Evolutionary conservation across 2,888 invertebrate species (phyloP).

Genomic region (Cantharis lateralis): DNA sequence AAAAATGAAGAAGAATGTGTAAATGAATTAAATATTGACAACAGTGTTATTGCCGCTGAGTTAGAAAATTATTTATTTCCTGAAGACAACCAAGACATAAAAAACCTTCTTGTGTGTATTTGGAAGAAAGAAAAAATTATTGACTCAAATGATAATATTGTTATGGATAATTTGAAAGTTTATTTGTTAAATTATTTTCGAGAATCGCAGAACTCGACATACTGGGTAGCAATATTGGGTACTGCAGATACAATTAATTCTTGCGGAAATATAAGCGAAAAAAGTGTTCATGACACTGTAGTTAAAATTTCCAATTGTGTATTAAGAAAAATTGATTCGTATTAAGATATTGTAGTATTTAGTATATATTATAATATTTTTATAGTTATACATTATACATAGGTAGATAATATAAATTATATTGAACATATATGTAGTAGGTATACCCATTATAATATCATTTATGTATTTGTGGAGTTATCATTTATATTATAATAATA

Average conservation of each 20-base stretch:
- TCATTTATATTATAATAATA: too few relatives aligned
- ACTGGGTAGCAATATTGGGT: conserved; percentile 6
- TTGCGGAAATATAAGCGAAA: conserved; percentile 6
- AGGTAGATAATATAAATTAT: too few relatives aligned
- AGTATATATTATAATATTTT: not conserved
- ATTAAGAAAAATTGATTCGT: conserved; percentile 11
- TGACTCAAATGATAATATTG: conserved; percentile 3
- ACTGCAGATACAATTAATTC: conserved; percentile 9
- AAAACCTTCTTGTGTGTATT: conserved; percentile 7
- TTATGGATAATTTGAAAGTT: conserved; percentile 4
- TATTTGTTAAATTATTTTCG: conserved; percentile 12
- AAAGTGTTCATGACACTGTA: not conserved
- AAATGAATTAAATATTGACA: conserved; percentile 3
- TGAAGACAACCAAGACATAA: conserved; percentile 11
- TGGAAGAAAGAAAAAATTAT: conserved; percentile 21
- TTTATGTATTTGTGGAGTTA: not conserved
- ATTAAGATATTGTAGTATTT: not conserved
- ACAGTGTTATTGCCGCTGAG: not conserved
- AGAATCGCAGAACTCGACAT: not conserved
- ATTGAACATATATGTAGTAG: too few relatives aligned
- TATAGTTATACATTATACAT: too few relatives aligned
- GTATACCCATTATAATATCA: too few relatives aligned
- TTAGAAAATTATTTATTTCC: conserved; percentile 1
- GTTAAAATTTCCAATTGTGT: conserved; percentile 18
- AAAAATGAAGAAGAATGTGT: conserved; percentile 10